Evolutionary conservation across 2,113 vertebrate genomes (phyloP), one percentile per base, ranked within the genome.

Genomic region (Ptilorrhoa leucosticta): DNA sequence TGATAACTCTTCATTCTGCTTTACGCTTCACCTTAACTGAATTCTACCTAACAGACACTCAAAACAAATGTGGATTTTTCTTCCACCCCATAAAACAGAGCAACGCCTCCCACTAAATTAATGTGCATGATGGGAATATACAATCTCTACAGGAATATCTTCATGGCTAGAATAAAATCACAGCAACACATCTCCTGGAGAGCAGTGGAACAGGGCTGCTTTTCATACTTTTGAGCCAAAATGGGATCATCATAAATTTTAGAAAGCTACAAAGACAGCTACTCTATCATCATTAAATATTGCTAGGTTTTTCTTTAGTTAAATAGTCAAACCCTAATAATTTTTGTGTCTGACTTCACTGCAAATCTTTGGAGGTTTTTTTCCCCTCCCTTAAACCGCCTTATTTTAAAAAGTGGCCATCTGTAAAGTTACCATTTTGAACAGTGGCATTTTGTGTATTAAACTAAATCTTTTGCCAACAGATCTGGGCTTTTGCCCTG

Each of bases 101-200:
- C 75, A 86, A 64, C 35, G 51, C 92, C 84, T 92, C 95, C 94
- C 94, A 95, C 95, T 90, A 95, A 94, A 96, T 94, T 93, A 82
- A 93, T 8, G 92, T 92, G 69, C 83, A 89, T 16, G 79, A 58
- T 54, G 58, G 87, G 75, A 81, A 94, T 86, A 87, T 31, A 88
- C 28, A 90, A 91, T 84, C 94, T 94, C 27, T 7, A n/a, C 56
- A 35, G 86, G 87, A 94, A 27, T 44, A 93, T 72, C 53, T 84
- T 75, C 91, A 71, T 23, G 51, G 79, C 31, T 84, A 92, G 92
- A 93, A 94, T 81, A 89, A 93, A 90, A 94, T 60, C 86, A 92
- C 51, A 95, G 60, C 0, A 0, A 51, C 2, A 3, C 24, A 60
- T 31, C 76, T 68, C 76, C 61, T 8, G 24, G 42, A 51, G 33